These are phyloP conservation scores for Sebastes cheni DNA, from an alignment of 2,797 vertebrate genomes.

Conservation along the genomic window DNA sequence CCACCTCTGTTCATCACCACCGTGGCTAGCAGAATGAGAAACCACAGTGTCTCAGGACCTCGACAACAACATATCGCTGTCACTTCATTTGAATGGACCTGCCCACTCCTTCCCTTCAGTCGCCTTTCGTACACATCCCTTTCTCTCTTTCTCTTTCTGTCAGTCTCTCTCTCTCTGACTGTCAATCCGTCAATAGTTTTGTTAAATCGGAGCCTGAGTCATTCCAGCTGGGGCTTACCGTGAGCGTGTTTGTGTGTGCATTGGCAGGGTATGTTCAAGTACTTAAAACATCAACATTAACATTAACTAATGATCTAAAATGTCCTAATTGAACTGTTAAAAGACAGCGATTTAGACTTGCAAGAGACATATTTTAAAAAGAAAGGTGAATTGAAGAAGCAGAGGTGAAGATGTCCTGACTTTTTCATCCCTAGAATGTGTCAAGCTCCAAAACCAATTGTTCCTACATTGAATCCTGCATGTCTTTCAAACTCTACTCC, in stretches of 20 bases:
- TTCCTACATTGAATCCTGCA: not conserved
- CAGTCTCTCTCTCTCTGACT: not conserved
- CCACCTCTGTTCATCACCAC: slow-evolving; percentile 42
- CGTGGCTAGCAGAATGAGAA: slow-evolving; percentile 38
- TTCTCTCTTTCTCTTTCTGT: not conserved
- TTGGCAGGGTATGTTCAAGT: not conserved
- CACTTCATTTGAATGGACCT: slow-evolving; percentile 32
- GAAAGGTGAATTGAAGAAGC: not conserved
- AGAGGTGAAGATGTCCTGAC: not conserved
- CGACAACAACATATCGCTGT: slow-evolving; percentile 45
- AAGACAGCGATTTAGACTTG: not conserved
- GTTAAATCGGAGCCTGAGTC: not conserved
- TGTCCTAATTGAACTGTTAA: not conserved
- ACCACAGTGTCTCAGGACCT: slow-evolving; percentile 18
- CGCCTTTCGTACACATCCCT: slow-evolving; percentile 19
- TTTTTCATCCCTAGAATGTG: not conserved
- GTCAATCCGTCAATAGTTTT: slow-evolving; percentile 9
- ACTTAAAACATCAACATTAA: not conserved
- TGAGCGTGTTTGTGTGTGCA: not conserved
- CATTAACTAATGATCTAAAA: not conserved
- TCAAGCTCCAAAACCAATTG: not conserved
- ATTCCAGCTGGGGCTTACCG: not conserved
- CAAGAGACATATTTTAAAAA: too few relatives aligned
- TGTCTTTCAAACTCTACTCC: not conserved
- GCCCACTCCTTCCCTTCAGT: slow-evolving; percentile 24